Evolutionary conservation across 2,113 vertebrate genomes (phyloP), one percentile per base, ranked within the genome.

Genomic region (Archocentrus centrarchus): DNA sequence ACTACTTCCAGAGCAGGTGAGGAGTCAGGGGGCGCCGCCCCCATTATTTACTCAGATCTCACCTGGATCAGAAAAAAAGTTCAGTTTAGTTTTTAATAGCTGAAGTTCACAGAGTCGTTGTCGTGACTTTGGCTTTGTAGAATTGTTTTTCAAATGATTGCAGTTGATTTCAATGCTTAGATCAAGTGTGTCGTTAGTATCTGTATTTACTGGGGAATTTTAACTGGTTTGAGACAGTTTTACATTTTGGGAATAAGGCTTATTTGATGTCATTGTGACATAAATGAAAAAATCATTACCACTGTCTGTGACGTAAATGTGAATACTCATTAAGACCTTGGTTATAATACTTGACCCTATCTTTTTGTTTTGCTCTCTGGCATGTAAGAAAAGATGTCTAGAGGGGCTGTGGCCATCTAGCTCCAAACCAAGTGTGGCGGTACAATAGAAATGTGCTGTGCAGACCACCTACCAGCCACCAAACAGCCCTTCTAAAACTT

Each of bases 1-100:
- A 99, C 97, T 99, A 99, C 98, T 99, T 99, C 98, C 98, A 99
- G 98, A 99, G 98, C 98, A 99, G 98, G 98, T 99, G 97, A 99
- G 98, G 97, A 97, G 97, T 97, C 96, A 91, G 95, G 89, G 92
- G 89, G 89, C 93, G 86, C 93, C 94, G 95, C 95, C 91, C 88
- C 84, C 88, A 86, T 91, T 76, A 91, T 93, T 95, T 85, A 94
- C 89, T 93, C 82, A 93, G 90, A 88, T 94, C 92, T 89, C 93
- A 92, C 92, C 91, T 90, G 91, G 90, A 83, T 90, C 79, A 89
- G 80, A 93, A 78, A 82, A 82, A 79, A 47, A 39, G 47, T 83
- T 22, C 50, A 47, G 53, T 75, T 88, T 77, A 79, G 68, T 80
- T 80, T 89, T 73, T 86, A 59, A 78, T 86, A 84, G 76, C 77